Evolutionary conservation across 1,140 invertebrate species (phyloP).

Genomic region (Drosophila sechellia): DNA sequence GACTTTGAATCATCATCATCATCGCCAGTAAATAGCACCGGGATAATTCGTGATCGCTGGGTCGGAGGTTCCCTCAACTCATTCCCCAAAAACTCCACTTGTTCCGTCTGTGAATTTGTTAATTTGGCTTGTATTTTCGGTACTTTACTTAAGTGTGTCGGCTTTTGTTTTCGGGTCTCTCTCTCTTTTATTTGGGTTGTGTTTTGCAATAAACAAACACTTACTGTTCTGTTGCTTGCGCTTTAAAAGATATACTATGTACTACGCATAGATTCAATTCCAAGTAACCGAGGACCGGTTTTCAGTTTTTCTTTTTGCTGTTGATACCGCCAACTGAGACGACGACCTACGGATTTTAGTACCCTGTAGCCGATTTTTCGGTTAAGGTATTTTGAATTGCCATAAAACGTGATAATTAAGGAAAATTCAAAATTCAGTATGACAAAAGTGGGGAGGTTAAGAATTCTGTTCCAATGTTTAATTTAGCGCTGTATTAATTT

Average conservation of each 20-base stretch:
- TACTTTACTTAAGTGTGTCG: slow-evolving; percentile 27
- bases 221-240: slow-evolving; percentile 66
- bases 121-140: slow-evolving; percentile 31
- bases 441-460: background rate
- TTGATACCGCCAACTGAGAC: slow-evolving; percentile 44
- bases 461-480: background rate
- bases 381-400: slow-evolving; percentile 7
- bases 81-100: slow-evolving; percentile 5
- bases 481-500: background rate
- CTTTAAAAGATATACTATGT: slow-evolving; percentile 36
- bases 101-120: slow-evolving; percentile 32
- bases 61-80: slow-evolving; percentile 24
- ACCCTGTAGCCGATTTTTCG: slow-evolving; percentile 16
- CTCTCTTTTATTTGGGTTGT: slow-evolving; percentile 24
- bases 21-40: slow-evolving; percentile 16
- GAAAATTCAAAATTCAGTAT: background rate
- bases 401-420: slow-evolving; percentile 21
- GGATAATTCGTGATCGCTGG: slow-evolving; percentile 38
- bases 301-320: slow-evolving; percentile 28
- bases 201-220: slow-evolving; percentile 77
- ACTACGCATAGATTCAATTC: slow-evolving; percentile 64
- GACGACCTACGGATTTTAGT: slow-evolving; percentile 66
- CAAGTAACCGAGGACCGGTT: slow-evolving; percentile 74
- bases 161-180: slow-evolving; percentile 15
- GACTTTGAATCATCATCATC: slow-evolving; percentile 27